phyloP scores from a whole-genome alignment of 2,113 vertebrate species.

The Balaeniceps rex region DNA sequence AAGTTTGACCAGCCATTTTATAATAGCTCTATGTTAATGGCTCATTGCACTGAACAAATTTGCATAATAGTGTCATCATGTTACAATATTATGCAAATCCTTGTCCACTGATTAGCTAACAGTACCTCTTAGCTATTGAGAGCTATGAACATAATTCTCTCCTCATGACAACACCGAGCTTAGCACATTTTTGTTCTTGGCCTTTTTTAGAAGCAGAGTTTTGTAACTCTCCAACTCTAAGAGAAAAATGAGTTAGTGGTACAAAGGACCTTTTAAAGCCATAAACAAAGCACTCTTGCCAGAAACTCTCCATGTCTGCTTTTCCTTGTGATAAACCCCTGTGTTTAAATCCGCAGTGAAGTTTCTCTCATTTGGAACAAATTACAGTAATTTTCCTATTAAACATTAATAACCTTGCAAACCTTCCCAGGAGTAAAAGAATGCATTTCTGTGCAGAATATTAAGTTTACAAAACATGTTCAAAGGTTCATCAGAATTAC shows the following conservation, averaged over 20 bases:
- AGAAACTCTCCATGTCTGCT: background rate
- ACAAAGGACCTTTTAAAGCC: background rate
- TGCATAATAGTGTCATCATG: background rate
- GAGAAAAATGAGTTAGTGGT: background rate
- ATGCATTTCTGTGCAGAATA: background rate
- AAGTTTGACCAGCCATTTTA: background rate
- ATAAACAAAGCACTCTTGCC: background rate
- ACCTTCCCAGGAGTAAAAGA: background rate
- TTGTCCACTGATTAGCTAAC: background rate
- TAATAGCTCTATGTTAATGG: background rate
- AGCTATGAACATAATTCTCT: background rate
- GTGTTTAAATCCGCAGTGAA: background rate
- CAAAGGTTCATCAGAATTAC: background rate
- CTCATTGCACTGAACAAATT: background rate
- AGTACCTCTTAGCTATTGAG: background rate
- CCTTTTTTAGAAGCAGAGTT: background rate
- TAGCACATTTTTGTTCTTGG: background rate
- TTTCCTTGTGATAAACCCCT: background rate
- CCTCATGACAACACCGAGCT: background rate
- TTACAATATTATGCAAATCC: background rate
- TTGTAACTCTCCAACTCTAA: background rate
- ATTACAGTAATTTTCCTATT: background rate
- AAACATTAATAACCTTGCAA: background rate
- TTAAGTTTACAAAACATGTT: background rate
- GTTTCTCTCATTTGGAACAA: slow-evolving; percentile 7